These are phyloP conservation scores for Odobenus rosmarus DNA, from an alignment of 2,113 vertebrate genomes.

Conservation along the genomic window DNA sequence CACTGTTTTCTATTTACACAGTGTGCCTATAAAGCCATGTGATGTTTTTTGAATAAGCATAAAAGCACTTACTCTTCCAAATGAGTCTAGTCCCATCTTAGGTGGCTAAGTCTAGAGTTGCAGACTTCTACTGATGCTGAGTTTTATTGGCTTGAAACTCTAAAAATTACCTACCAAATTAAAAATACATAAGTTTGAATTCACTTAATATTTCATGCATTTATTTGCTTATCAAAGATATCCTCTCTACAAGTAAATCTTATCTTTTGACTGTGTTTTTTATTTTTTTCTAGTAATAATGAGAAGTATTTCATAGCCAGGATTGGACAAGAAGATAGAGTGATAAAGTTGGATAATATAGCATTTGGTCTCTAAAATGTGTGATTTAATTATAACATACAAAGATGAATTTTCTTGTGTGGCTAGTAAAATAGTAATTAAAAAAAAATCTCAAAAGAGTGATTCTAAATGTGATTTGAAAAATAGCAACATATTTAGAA, in stretches of 20 bases:
- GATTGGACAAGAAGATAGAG: background rate
- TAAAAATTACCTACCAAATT: constrained; percentile 4
- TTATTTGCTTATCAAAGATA: constrained; percentile 52
- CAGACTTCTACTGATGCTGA: background rate
- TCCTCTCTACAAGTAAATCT: constrained; percentile 25
- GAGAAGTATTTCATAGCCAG: constrained; percentile 26
- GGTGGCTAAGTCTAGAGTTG: background rate
- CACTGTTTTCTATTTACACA: constrained; percentile 68
- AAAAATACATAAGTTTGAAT: background rate
- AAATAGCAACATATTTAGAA: constrained; percentile 57
- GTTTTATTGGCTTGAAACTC: constrained; percentile 28
- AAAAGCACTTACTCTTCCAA: constrained; percentile 48
- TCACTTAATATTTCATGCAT: constrained; percentile 1
- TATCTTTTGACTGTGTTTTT: constrained; percentile 33
- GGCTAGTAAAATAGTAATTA: background rate
- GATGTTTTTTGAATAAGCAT: constrained; percentile 57
- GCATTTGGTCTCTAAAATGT: background rate
- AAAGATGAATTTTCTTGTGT: constrained; percentile 22
- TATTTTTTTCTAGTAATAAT: background rate
- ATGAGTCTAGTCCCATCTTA: constrained; percentile 12
- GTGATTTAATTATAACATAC: constrained; percentile 40
- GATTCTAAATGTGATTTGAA: constrained; percentile 50
- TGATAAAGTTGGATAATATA: background rate
- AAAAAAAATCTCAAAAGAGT: constrained; percentile 26
- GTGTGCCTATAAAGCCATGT: constrained; percentile 49